Percentiles rank a stretch among this genome's conserved stretches.
Evolutionary conservation across 2,888 invertebrate species (phyloP).

Genomic region (Monopis laevigella): DNA sequence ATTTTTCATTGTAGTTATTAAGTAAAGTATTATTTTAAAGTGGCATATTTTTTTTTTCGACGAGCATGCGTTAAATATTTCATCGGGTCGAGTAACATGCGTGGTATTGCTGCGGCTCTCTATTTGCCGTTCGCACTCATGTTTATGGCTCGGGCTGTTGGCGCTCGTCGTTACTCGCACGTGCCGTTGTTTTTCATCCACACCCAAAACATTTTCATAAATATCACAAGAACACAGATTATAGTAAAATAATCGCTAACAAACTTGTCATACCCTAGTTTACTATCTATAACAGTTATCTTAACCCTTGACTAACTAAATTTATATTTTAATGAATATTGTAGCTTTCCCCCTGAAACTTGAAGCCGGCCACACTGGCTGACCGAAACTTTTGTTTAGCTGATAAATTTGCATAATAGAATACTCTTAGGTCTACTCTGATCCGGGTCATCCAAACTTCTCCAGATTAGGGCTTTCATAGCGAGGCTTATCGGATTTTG

Average conservation of each 20-base stretch:
- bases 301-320: constrained; percentile 7
- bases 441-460: constrained; percentile 63
- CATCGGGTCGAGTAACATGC: background rate
- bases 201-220: too few relatives aligned
- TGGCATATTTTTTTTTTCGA: too few relatives aligned
- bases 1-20: too few relatives aligned
- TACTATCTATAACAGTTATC: constrained; percentile 3
- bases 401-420: constrained; percentile 65
- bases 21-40: too few relatives aligned
- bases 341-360: background rate
- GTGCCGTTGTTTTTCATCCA: constrained; percentile 29
- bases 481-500: constrained; percentile 61
- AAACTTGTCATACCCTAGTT: background rate
- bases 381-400: constrained; percentile 55
- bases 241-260: too few relatives aligned
- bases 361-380: constrained; percentile 28
- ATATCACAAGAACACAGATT: too few relatives aligned
- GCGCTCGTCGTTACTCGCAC: constrained; percentile 37
- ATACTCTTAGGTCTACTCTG: constrained; percentile 55
- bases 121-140: constrained; percentile 16
- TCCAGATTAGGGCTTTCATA: constrained; percentile 60
- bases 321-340: constrained; percentile 7
- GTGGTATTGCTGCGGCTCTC: background rate
- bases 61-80: too few relatives aligned
- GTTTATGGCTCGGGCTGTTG: constrained; percentile 33